Conservation (phyloP, 2,888 invertebrate species). For the Parapristionchus giblindavisi region DNA sequence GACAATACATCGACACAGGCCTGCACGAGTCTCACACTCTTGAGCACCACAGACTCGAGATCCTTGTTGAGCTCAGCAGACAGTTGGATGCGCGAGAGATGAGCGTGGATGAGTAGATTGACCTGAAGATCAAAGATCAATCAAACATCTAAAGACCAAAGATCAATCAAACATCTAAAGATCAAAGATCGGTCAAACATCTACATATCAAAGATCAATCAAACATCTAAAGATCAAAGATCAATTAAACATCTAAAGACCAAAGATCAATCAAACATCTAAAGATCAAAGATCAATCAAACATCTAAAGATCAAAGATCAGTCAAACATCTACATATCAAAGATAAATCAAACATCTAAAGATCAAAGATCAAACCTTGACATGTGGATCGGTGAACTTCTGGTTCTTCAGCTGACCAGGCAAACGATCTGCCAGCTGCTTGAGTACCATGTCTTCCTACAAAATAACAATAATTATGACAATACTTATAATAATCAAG, state of each 20-base stretch:
- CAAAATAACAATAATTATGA: conserved; percentile 25
- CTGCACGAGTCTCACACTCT: conserved; percentile 72
- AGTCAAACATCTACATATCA: no score
- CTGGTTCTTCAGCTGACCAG: conserved; percentile 79
- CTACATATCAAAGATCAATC: conserved; percentile 43
- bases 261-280: conserved; percentile 70
- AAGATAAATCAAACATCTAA: no score
- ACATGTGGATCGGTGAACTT: conserved; percentile 96
- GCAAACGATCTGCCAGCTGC: conserved; percentile 74
- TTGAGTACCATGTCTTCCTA: conserved; percentile 85
- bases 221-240: conserved; percentile 70
- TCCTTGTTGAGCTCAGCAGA: conserved; percentile 91
- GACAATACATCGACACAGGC: conserved; percentile 91
- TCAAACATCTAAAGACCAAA: conserved; percentile 70
- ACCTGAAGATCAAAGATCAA: conserved; percentile 70
- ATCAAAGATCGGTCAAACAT: conserved; percentile 70
- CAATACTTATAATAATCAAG: no score
- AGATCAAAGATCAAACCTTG: no score
- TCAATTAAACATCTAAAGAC: conserved; percentile 70
- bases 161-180: conserved; percentile 70
- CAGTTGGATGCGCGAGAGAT: conserved; percentile 89
- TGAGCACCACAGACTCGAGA: conserved; percentile 78
- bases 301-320: conserved; percentile 70
- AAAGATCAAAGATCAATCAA: conserved; percentile 31
- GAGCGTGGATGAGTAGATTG: conserved; percentile 92